Conservation (phyloP, 2,797 vertebrate genomes). For the Gymnocypris eckloni region DNA sequence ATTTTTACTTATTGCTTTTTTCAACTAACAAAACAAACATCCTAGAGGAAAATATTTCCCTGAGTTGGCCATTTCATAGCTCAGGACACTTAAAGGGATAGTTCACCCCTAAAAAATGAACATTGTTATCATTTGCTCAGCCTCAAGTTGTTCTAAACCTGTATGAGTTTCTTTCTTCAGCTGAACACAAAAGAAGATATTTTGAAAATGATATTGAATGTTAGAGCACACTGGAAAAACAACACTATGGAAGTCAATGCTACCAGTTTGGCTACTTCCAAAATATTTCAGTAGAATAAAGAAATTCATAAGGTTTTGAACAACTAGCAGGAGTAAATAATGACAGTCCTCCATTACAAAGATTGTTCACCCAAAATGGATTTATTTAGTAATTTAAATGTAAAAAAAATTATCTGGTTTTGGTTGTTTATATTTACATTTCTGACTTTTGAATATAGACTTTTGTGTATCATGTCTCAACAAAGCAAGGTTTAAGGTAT, state of each 20-base stretch:
- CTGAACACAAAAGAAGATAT: background rate
- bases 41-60: background rate
- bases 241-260: too few relatives aligned
- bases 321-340: too few relatives aligned
- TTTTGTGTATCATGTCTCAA: background rate
- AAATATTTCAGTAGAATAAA: too few relatives aligned
- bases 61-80: conserved; percentile 1
- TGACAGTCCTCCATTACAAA: too few relatives aligned
- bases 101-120: background rate
- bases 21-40: background rate
- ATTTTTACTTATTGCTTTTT: background rate
- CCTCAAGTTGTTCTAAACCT: background rate
- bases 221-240: too few relatives aligned
- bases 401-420: background rate
- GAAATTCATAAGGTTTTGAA: too few relatives aligned
- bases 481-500: background rate
- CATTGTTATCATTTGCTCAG: background rate
- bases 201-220: background rate
- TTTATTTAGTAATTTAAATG: too few relatives aligned
- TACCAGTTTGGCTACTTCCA: too few relatives aligned
- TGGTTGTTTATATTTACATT: background rate
- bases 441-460: background rate
- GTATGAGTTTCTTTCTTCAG: background rate
- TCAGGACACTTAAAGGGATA: background rate
- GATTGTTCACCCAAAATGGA: too few relatives aligned